Evolutionary conservation across 1,140 invertebrate genomes (phyloP).

Genomic region (Anthonomus grandis): DNA sequence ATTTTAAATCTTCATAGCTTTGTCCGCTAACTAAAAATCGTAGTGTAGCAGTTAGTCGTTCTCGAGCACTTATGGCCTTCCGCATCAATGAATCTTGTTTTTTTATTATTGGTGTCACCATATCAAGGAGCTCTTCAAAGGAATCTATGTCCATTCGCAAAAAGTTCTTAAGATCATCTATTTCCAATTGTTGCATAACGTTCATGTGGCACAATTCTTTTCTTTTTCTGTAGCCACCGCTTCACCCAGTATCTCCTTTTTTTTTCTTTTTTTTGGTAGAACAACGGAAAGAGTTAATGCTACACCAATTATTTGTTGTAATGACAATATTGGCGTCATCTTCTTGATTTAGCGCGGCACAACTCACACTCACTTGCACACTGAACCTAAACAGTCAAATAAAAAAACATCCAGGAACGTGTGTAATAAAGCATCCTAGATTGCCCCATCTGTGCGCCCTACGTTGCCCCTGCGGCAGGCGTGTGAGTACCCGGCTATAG

Average conservation of each 20-base stretch:
- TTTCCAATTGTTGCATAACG: slow-evolving; percentile 2
- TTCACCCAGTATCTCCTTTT: not conserved
- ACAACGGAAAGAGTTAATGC: no score
- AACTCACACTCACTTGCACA: no score
- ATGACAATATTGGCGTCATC: no score
- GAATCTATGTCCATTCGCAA: slow-evolving; percentile 34
- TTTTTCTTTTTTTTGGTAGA: no score
- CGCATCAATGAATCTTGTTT: slow-evolving; percentile 46
- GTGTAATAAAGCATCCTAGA: no score
- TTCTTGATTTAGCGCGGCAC: no score
- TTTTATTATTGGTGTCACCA: slow-evolving; percentile 37
- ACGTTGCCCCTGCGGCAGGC: no score
- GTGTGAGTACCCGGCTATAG: no score
- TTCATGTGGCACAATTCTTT: not conserved
- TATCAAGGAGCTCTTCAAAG: slow-evolving; percentile 29
- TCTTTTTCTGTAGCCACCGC: not conserved
- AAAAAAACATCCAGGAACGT: no score
- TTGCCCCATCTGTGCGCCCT: no score
- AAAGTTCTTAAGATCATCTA: slow-evolving; percentile 28
- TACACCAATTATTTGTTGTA: no score
- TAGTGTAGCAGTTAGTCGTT: slow-evolving; percentile 43
- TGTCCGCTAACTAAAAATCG: slow-evolving; percentile 44
- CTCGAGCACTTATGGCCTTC: slow-evolving; percentile 40
- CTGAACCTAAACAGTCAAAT: no score
- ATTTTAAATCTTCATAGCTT: slow-evolving; percentile 45